Conservation (phyloP, 2,888 invertebrate species). For the Tethea ocularis region DNA sequence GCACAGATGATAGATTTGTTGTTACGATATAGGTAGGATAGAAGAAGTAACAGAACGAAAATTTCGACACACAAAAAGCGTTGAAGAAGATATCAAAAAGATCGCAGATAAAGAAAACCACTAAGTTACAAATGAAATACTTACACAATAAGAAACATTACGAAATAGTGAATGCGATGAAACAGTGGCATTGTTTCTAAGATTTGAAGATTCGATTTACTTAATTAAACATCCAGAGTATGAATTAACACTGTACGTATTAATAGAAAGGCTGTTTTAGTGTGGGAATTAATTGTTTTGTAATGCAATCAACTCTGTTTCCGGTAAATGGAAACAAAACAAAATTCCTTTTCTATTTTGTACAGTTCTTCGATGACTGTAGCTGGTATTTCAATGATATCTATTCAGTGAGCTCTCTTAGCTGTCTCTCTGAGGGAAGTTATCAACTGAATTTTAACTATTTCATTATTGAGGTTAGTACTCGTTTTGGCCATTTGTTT, state of each 20-base stretch:
- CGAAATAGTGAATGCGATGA: constrained; percentile 2
- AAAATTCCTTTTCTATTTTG: background rate
- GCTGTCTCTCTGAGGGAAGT: too few relatives aligned
- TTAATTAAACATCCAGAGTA: constrained; percentile 36
- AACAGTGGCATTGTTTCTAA: constrained; percentile 35
- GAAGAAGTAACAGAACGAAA: background rate
- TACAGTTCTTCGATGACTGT: background rate
- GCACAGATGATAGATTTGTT: too few relatives aligned
- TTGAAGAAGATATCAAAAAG: background rate
- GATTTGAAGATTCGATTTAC: constrained; percentile 30
- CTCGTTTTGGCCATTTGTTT: too few relatives aligned
- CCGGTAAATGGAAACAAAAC: background rate
- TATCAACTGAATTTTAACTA: too few relatives aligned
- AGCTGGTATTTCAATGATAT: too few relatives aligned
- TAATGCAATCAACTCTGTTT: background rate
- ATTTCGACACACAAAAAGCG: background rate
- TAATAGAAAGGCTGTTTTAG: background rate
- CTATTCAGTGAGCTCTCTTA: too few relatives aligned
- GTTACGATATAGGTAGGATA: too few relatives aligned
- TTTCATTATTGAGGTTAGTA: too few relatives aligned
- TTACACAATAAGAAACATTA: constrained; percentile 13
- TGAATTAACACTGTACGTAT: constrained; percentile 33
- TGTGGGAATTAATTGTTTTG: constrained; percentile 1
- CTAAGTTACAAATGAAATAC: background rate
- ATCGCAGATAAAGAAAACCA: background rate